Conservation (phyloP, 2,113 vertebrate genomes). For the Spilogale gracilis region DNA sequence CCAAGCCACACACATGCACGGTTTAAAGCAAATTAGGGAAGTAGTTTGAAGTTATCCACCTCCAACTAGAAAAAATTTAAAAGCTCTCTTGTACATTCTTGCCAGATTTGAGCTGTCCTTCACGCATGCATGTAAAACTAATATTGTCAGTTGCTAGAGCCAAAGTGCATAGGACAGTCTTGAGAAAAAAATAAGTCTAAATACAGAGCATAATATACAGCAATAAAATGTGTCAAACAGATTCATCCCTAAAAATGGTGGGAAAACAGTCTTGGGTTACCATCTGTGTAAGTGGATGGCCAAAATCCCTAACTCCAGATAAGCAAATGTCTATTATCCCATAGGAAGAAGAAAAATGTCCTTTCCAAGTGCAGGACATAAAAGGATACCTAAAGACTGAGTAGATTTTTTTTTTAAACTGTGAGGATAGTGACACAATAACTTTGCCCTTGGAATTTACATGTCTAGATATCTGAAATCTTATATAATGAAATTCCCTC, state of each 20-base stretch:
- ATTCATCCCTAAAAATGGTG: neutral
- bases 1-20: neutral
- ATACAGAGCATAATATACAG: neutral
- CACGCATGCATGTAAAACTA: neutral
- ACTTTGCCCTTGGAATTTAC: neutral
- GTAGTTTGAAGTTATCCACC: conserved; percentile 57
- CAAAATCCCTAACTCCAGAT: neutral
- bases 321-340: neutral
- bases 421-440: neutral
- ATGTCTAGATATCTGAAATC: neutral
- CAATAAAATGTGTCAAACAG: neutral
- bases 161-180: conserved; percentile 5
- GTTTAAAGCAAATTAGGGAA: neutral
- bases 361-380: neutral
- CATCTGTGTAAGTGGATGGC: neutral
- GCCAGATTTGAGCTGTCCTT: conserved; percentile 74
- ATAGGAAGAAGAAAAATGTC: neutral
- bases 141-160: conserved; percentile 51
- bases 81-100: conserved; percentile 77
- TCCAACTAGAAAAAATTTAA: conserved; percentile 25
- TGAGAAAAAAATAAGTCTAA: neutral
- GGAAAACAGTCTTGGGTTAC: neutral
- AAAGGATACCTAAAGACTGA: neutral
- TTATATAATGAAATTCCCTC: neutral
- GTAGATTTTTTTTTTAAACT: neutral